Conservation (phyloP, 1,140 invertebrate species). For the Drusus annulatus region DNA sequence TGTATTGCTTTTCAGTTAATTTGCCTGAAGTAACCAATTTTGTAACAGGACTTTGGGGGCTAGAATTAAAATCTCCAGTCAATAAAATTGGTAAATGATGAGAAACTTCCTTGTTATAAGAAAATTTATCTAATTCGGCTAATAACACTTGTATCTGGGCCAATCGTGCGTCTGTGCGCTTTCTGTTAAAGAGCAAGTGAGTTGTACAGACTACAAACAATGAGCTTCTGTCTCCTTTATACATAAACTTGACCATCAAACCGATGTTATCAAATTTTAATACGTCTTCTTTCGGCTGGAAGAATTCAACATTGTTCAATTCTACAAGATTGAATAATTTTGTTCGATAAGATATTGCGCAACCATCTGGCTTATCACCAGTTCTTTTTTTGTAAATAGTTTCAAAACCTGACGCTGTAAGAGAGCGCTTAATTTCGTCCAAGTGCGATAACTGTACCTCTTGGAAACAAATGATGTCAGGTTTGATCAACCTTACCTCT, state of each 20-base stretch:
- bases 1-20: background rate
- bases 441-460: slow-evolving; percentile 31
- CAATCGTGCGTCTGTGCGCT: slow-evolving; percentile 11
- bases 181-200: slow-evolving; percentile 28
- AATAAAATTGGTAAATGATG: slow-evolving; percentile 31
- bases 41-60: slow-evolving; percentile 10
- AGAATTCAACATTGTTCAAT: slow-evolving; percentile 31
- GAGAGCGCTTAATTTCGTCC: slow-evolving; percentile 9
- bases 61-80: slow-evolving; percentile 36
- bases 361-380: slow-evolving; percentile 28
- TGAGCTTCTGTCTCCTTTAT: background rate
- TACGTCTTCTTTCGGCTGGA: slow-evolving; percentile 10
- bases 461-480: slow-evolving; percentile 41
- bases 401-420: slow-evolving; percentile 4
- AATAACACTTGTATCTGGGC: slow-evolving; percentile 29
- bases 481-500: slow-evolving; percentile 14
- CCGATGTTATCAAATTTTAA: slow-evolving; percentile 30
- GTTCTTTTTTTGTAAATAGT: slow-evolving; percentile 27
- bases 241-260: slow-evolving; percentile 26
- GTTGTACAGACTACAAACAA: slow-evolving; percentile 29
- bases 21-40: slow-evolving; percentile 10
- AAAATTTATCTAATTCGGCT: slow-evolving; percentile 31
- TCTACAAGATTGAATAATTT: slow-evolving; percentile 14
- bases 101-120: background rate
- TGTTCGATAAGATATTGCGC: slow-evolving; percentile 13